These are phyloP conservation scores for Oscheius sp. DNA, from an alignment of 2,888 invertebrate genomes.

Conservation along the genomic window DNA sequence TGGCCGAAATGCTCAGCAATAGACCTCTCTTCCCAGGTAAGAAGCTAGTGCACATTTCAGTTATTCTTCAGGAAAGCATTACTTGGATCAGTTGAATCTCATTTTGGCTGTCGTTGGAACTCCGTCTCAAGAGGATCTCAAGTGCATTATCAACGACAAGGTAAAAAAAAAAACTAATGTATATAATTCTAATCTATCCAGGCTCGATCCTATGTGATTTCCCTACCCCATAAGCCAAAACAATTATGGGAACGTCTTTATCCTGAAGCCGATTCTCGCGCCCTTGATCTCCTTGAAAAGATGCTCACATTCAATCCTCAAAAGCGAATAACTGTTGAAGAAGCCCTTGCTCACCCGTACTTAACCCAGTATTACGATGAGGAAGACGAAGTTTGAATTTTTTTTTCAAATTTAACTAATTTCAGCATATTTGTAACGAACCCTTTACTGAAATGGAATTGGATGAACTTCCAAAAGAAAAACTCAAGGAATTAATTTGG, in stretches of 20 bases:
- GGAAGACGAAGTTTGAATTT: conserved; percentile 88
- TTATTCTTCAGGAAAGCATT: conserved; percentile 88
- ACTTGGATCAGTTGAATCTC: conserved; percentile 97
- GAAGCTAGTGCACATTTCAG: conserved; percentile 79
- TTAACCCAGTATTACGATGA: conserved; percentile 99
- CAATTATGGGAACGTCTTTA: conserved; percentile 93
- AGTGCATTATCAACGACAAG: conserved; percentile 99
- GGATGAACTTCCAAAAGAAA: conserved; percentile 97
- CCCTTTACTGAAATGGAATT: conserved; percentile 98
- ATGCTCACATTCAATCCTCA: conserved; percentile 98
- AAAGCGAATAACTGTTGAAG: conserved; percentile 91
- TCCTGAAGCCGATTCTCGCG: conserved; percentile 90
- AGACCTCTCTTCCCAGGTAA: conserved; percentile 96
- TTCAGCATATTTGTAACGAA: conserved; percentile 93
- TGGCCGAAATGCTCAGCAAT: conserved; percentile 98
- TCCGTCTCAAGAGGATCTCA: conserved; percentile 93
- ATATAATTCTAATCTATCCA: conserved; percentile 34
- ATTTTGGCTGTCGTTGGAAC: conserved; percentile 96
- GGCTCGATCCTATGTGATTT: conserved; percentile 94
- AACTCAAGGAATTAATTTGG: conserved; percentile 92
- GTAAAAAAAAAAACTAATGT: conserved; percentile 80
- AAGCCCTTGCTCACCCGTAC: conserved; percentile 96
- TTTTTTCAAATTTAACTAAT: conserved; percentile 48
- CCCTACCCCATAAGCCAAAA: conserved; percentile 94
- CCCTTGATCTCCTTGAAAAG: conserved; percentile 93